Percentiles rank a stretch among this genome's conserved stretches.
Evolutionary conservation across 37 sponge, comb jelly and placozoan species (phyloP).

Genomic region (Bolinopsis microptera): DNA sequence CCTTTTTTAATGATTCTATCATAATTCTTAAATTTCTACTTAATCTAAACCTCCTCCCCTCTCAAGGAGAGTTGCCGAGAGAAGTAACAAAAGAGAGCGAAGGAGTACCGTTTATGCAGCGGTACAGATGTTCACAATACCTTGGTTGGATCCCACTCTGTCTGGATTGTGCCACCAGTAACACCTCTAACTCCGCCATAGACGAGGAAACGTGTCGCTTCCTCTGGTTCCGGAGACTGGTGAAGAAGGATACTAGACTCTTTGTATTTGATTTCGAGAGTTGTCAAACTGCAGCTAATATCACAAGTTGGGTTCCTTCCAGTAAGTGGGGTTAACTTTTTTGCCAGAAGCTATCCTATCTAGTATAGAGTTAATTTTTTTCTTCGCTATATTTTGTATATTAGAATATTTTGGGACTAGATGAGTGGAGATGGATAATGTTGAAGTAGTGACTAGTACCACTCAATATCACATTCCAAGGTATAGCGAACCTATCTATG

Average conservation of each 20-base stretch:
- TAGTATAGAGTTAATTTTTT: too few species aligned
- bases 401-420: too few species aligned
- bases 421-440: too few species aligned
- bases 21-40: too few species aligned
- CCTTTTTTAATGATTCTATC: background rate
- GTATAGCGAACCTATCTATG: too few species aligned
- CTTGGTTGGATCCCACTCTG: constrained; percentile 54
- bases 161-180: constrained; percentile 37
- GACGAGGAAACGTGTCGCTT: constrained; percentile 43
- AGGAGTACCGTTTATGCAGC: constrained; percentile 49
- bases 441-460: too few species aligned
- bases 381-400: too few species aligned
- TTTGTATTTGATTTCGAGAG: constrained; percentile 58
- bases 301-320: constrained; percentile 20
- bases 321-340: background rate
- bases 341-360: too few species aligned
- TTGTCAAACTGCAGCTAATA: background rate
- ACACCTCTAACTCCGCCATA: background rate
- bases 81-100: background rate
- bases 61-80: background rate
- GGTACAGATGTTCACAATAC: constrained; percentile 29
- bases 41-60: too few species aligned
- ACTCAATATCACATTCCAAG: too few species aligned
- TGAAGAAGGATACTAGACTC: constrained; percentile 21
- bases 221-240: constrained; percentile 11